These are phyloP conservation scores for Sciaenops ocellatus DNA, from an alignment of 2,797 vertebrate species.

Conservation along the genomic window DNA sequence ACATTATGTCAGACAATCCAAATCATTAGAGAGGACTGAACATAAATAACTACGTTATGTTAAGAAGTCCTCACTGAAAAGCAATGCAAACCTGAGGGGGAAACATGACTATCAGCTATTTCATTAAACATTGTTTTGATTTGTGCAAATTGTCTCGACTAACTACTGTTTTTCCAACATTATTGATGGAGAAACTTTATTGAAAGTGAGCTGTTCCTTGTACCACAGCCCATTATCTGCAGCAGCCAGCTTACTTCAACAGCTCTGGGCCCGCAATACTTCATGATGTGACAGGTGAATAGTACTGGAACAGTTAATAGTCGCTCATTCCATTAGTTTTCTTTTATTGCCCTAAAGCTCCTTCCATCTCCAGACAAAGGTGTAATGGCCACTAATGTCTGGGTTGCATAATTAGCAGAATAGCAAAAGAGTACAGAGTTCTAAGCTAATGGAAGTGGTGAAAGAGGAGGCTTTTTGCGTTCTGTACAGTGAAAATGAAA, in stretches of 20 bases:
- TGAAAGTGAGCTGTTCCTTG: slow-evolving; percentile 26
- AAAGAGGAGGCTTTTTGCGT: background rate
- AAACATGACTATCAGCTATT: background rate
- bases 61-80: background rate
- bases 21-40: background rate
- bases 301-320: slow-evolving; percentile 41
- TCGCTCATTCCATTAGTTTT: slow-evolving; percentile 35
- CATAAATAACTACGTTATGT: background rate
- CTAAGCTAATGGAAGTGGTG: slow-evolving; percentile 27
- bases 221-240: slow-evolving; percentile 39
- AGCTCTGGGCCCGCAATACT: slow-evolving; percentile 49
- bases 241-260: slow-evolving; percentile 38
- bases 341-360: slow-evolving; percentile 37
- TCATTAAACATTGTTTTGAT: slow-evolving; percentile 4
- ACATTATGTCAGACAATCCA: background rate
- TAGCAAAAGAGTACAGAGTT: slow-evolving; percentile 25
- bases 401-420: slow-evolving; percentile 40
- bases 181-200: slow-evolving; percentile 34
- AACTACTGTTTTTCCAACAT: slow-evolving; percentile 24
- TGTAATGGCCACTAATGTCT: slow-evolving; percentile 59
- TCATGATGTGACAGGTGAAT: slow-evolving; percentile 53
- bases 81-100: background rate
- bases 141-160: background rate
- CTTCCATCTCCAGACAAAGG: slow-evolving; percentile 44
- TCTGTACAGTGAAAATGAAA: slow-evolving; percentile 37